Evolutionary conservation across 2,113 vertebrate genomes (phyloP).

Genomic region (Misgurnus mizolepis): DNA sequence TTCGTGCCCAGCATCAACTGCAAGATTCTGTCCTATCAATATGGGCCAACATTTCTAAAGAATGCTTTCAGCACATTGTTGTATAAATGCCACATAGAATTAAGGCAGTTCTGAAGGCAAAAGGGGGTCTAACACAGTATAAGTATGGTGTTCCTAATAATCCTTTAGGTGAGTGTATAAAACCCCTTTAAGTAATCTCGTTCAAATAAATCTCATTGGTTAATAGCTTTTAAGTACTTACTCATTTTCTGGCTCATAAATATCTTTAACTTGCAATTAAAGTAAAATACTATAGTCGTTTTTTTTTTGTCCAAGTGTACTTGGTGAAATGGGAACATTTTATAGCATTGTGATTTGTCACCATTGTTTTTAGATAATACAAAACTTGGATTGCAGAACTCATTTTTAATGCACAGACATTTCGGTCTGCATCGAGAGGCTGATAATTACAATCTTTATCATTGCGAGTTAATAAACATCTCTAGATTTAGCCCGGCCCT

Average conservation of each 20-base stretch:
- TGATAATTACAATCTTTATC: slow-evolving; percentile 49
- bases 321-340: background rate
- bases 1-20: no score
- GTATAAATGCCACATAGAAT: no score
- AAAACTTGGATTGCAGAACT: slow-evolving; percentile 7
- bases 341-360: background rate
- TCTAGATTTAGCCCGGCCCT: slow-evolving; percentile 40
- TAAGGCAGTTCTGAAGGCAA: no score
- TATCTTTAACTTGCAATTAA: slow-evolving; percentile 3
- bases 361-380: background rate
- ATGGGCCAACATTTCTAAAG: no score
- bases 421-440: slow-evolving; percentile 18
- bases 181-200: no score
- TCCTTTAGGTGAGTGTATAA: no score
- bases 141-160: no score
- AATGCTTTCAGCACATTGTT: no score
- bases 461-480: slow-evolving; percentile 39
- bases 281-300: background rate
- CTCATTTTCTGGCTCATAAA: background rate
- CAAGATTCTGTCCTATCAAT: no score
- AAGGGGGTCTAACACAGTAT: no score
- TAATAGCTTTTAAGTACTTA: background rate
- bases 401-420: background rate
- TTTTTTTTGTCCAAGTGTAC: background rate
- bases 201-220: background rate